Percentiles rank a stretch among this genome's conserved stretches.
These are phyloP conservation scores for Cyphomyrus plagiostoma DNA, from an alignment of 2,113 vertebrate species.

Conservation along the genomic window DNA sequence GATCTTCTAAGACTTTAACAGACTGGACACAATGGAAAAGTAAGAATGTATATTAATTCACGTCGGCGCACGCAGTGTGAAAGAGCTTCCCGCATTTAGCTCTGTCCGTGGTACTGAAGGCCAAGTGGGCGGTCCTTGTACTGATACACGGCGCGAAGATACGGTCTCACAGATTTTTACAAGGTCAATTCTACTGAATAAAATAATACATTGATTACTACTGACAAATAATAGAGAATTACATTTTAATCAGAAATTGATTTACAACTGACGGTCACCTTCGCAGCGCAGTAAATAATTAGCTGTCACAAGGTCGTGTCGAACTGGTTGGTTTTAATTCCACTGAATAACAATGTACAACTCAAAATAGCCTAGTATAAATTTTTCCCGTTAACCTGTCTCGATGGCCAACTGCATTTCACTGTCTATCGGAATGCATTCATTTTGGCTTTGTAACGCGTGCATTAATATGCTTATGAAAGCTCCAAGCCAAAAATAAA, in stretches of 20 bases:
- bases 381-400: neutral
- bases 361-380: neutral
- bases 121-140: neutral
- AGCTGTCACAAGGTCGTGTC: neutral
- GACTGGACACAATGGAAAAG: neutral
- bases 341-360: neutral
- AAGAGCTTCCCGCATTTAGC: neutral
- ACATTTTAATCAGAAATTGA: neutral
- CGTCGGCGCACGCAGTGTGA: neutral
- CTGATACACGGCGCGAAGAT: neutral
- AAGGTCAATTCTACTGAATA: neutral
- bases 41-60: neutral
- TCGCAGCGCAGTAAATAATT: neutral
- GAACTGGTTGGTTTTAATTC: neutral
- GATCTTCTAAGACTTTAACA: neutral
- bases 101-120: constrained; percentile 18
- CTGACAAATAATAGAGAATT: neutral
- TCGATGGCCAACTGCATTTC: neutral
- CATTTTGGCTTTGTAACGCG: neutral
- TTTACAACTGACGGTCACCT: neutral
- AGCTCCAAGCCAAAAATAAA: neutral
- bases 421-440: neutral
- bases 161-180: neutral
- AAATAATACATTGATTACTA: neutral
- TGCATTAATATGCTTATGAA: neutral